A percentile compares a stretch with the other conserved stretches of the same genome.
These are phyloP conservation scores for Manduca sexta DNA, from an alignment of 1,140 invertebrate species.

Conservation along the genomic window DNA sequence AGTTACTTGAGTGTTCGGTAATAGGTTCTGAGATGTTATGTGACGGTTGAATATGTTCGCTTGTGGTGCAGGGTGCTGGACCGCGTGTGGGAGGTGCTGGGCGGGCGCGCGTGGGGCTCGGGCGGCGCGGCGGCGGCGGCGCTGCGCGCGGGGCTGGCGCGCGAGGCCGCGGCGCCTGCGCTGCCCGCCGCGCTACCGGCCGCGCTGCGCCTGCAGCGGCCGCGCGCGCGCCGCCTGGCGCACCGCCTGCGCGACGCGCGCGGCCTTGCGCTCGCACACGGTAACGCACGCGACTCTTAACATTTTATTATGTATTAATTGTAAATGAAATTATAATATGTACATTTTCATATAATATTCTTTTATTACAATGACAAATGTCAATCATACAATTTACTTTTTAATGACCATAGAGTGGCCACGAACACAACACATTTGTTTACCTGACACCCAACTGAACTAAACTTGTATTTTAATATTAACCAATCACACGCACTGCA, in stretches of 20 bases:
- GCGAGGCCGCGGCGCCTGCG: slow-evolving; percentile 27
- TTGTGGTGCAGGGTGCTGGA: slow-evolving; percentile 34
- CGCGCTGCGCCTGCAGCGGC: slow-evolving; percentile 30
- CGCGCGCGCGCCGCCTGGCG: slow-evolving; percentile 21
- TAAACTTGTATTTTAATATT: not conserved
- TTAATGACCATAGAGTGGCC: too few species aligned
- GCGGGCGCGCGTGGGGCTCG: slow-evolving; percentile 36
- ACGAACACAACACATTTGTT: too few species aligned
- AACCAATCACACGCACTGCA: not conserved
- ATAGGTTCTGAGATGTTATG: not conserved
- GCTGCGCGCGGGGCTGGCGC: slow-evolving; percentile 29
- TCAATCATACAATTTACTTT: too few species aligned
- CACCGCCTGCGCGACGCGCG: slow-evolving; percentile 22
- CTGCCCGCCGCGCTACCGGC: slow-evolving; percentile 21
- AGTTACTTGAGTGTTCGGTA: too few species aligned
- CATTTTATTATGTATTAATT: too few species aligned
- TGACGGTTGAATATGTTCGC: too few species aligned
- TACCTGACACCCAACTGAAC: not conserved
- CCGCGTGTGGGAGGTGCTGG: slow-evolving; percentile 42
- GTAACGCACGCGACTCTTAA: slow-evolving; percentile 12
- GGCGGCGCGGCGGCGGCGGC: slow-evolving; percentile 28
- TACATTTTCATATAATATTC: too few species aligned
- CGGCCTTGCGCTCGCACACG: slow-evolving; percentile 33
- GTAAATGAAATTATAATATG: too few species aligned
- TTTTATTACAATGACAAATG: too few species aligned